A percentile compares a stretch with the other conserved stretches of the same genome.
Conservation (phyloP, 2,888 invertebrate genomes). For the Parapristionchus giblindavisi region DNA sequence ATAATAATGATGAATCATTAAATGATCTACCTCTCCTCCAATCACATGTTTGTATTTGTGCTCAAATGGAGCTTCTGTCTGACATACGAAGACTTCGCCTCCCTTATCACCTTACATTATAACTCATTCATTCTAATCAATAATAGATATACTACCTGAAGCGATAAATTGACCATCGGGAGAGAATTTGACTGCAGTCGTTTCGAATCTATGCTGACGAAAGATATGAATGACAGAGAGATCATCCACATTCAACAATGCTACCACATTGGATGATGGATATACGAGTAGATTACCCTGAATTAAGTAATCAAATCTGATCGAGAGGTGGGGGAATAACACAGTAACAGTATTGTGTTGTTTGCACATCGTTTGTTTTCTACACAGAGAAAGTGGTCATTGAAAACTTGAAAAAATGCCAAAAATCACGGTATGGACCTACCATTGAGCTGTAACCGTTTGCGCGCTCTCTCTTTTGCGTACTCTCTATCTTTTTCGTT, state of each 20-base stretch:
- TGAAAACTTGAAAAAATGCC: background rate
- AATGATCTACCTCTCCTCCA: background rate
- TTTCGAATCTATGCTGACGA: constrained; percentile 18
- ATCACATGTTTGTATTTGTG: background rate
- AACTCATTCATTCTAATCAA: background rate
- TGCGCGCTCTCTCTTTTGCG: no score
- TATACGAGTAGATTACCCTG: constrained; percentile 16
- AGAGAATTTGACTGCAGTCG: constrained; percentile 22
- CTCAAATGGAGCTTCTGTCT: background rate
- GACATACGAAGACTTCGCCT: constrained; percentile 22
- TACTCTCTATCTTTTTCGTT: no score
- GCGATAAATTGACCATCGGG: constrained; percentile 22
- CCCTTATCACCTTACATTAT: background rate
- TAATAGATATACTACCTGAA: background rate
- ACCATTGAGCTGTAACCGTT: no score
- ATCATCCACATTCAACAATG: background rate
- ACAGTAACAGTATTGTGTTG: background rate
- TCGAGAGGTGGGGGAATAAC: background rate
- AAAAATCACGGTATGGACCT: no score
- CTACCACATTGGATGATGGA: constrained; percentile 4
- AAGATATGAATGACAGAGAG: constrained; percentile 10
- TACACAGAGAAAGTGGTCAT: background rate
- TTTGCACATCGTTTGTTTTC: background rate
- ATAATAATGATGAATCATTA: background rate
- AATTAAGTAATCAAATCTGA: background rate